Evolutionary conservation across 2,113 vertebrate species (phyloP).

Genomic region (Mola mola): DNA sequence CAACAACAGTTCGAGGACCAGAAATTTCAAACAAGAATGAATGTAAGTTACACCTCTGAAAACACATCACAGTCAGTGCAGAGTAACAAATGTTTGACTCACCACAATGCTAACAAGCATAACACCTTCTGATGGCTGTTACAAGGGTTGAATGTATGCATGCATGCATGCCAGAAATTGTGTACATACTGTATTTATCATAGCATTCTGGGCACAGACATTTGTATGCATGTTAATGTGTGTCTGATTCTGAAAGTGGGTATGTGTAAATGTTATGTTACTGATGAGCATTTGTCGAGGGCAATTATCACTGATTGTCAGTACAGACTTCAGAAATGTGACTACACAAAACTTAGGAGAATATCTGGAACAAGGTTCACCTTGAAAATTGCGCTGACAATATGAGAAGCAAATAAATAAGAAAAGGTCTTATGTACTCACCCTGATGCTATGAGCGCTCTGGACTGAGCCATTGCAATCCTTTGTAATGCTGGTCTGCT

Average conservation of each 20-base stretch:
- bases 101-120: not conserved
- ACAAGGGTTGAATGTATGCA: not conserved
- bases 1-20: no score
- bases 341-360: not conserved
- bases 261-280: not conserved
- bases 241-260: conserved; percentile 9
- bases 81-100: not conserved
- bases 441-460: conserved; percentile 93
- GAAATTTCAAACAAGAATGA: not conserved
- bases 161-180: not conserved
- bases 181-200: no score
- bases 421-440: conserved; percentile 73
- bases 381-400: no score
- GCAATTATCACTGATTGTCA: not conserved
- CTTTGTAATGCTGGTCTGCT: conserved; percentile 88
- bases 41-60: conserved; percentile 6
- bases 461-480: conserved; percentile 93
- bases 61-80: not conserved
- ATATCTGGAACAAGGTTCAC: not conserved
- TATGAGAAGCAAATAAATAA: not conserved
- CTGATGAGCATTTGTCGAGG: not conserved
- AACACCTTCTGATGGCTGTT: not conserved
- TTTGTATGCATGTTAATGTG: not conserved
- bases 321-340: not conserved
- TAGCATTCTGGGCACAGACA: no score